These are phyloP conservation scores for Incurvaria masculella DNA, from an alignment of 2,888 invertebrate genomes.

Conservation along the genomic window DNA sequence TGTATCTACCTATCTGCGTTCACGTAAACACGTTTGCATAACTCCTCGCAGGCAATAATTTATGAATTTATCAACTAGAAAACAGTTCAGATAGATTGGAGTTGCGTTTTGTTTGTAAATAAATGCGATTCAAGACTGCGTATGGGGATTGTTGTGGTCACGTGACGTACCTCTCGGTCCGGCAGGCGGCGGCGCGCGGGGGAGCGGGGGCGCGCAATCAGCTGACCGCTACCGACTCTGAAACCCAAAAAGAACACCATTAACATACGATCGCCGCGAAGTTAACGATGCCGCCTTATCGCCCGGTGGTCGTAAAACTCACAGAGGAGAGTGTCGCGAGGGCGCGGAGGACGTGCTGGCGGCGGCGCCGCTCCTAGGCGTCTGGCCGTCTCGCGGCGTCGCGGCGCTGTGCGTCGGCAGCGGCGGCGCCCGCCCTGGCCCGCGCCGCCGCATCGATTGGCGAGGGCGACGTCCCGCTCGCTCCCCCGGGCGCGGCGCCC, in stretches of 20 bases:
- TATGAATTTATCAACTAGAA: background rate
- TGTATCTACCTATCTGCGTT: background rate
- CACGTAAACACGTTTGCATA: no score
- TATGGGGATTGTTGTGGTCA: constrained; percentile 18
- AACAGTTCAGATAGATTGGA: background rate
- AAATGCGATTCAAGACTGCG: constrained; percentile 18
- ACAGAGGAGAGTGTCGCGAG: constrained; percentile 2
- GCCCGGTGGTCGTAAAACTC: background rate
- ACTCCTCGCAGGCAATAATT: background rate
- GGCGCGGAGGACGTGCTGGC: constrained; percentile 37
- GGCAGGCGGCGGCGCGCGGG: background rate
- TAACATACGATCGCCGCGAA: constrained; percentile 32
- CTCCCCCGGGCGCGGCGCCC: background rate
- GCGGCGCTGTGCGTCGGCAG: constrained; percentile 42
- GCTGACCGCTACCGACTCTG: constrained; percentile 33
- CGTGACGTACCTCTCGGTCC: constrained; percentile 44
- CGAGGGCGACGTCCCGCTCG: constrained; percentile 13
- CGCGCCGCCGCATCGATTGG: constrained; percentile 13
- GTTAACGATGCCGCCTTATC: background rate
- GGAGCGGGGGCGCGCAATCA: constrained; percentile 22
- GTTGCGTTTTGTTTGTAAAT: constrained; percentile 4
- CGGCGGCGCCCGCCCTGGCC: constrained; percentile 17
- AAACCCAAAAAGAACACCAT: constrained; percentile 33
- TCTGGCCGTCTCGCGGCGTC: constrained; percentile 59
- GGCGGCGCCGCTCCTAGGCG: constrained; percentile 53